phyloP scores from a whole-genome alignment of 2,888 invertebrate species.

The Andrena marginata region DNA sequence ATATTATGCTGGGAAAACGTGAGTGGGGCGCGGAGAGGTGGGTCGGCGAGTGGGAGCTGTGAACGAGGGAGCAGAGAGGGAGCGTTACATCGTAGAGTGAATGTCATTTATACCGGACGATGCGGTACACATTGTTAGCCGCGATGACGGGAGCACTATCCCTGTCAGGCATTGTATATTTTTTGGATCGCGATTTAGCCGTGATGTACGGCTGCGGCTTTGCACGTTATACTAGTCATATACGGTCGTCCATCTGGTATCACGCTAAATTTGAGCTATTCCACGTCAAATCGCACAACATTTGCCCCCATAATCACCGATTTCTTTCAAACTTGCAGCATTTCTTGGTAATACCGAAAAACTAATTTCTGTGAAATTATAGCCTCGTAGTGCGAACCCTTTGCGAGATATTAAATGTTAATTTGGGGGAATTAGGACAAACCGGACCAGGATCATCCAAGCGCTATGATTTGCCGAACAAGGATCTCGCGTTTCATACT shows the following conservation, averaged over 20 bases:
- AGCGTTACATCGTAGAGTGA: conserved; percentile 73
- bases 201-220: conserved; percentile 81
- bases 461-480: no score
- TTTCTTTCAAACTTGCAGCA: no score
- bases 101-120: conserved; percentile 78
- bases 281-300: no score
- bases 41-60: conserved; percentile 38
- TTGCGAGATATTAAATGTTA: no score
- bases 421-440: no score
- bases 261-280: conserved; percentile 42
- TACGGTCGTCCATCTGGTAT: conserved; percentile 70
- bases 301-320: no score
- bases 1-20: conserved; percentile 25
- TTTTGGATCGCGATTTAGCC: conserved; percentile 84
- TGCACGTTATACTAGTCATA: conserved; percentile 74
- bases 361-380: no score
- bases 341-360: no score
- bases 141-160: conserved; percentile 74
- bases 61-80: conserved; percentile 52
- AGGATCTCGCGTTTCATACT: no score
- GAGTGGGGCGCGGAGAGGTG: conserved; percentile 13
- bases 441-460: no score
- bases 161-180: conserved; percentile 84
- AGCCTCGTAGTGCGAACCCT: no score
- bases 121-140: conserved; percentile 81